Evolutionary conservation across 2,797 vertebrate species (phyloP), one percentile per base, ranked within the genome.

Genomic region (Rhinogobio ventralis): DNA sequence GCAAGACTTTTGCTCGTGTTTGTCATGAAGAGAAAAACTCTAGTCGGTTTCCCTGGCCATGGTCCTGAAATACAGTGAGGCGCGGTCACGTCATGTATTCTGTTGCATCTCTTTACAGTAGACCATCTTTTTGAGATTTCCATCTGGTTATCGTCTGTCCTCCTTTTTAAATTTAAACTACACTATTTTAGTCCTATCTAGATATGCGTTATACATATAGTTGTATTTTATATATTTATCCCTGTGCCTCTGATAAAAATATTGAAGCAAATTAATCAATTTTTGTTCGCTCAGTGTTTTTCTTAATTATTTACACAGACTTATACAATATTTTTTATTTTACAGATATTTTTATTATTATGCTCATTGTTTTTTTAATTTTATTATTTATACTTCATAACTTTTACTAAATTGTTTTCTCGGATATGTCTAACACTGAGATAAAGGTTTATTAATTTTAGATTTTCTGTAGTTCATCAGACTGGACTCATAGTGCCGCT

Each of bases 401-500:
- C 4, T 25, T 66, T 36, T 46, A 46, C 3, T 39, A 39, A 39
- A 8, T 0, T 45, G 71, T 25, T 55, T 75, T 36, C 30, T 36
- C 23, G 5, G 2, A 45, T 0, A 5, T 7, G 3, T 15, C 23
- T 39, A 1, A 4, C 4, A 57, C 0, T 39, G 6, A 39, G 7
- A 2, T 55, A 4, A 36, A 55, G 5, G 6, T 57, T n/a, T 7
- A 30, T 3, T 0, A 8, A 45, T 71, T 45, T 71, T 2, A 25
- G 0, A 7, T 25, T 0, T 20, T 60, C 57, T 62, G 57, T 62
- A 62, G 55, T 80, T 85, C 76, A 45, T 69, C 6, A 33, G 5
- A 25, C 42, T 83, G 20, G 6, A 84, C 88, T 90, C 85, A 23
- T 5, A 86, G 89, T 84, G 89, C 81, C 87, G 87, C 89, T 90